Conservation (phyloP, 2,888 invertebrate genomes). For the Pollenia labialis region DNA sequence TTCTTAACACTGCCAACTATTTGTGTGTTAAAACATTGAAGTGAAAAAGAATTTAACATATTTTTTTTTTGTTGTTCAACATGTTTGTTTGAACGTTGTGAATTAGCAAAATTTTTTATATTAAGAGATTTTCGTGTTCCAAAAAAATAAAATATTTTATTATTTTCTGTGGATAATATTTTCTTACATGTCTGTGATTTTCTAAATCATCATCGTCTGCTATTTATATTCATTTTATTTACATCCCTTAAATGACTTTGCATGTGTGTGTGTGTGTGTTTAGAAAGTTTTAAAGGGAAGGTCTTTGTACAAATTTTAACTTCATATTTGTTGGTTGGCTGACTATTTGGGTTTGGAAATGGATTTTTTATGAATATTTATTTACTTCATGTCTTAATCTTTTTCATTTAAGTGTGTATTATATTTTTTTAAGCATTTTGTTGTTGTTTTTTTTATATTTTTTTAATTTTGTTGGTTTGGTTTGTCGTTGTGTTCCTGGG, state of each 20-base stretch:
- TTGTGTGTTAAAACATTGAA: constrained; percentile 46
- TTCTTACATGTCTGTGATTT: constrained; percentile 61
- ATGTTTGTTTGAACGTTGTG: not conserved
- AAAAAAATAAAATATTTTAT: constrained; percentile 16
- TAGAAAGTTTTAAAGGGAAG: constrained; percentile 2
- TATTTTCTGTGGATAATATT: constrained; percentile 24
- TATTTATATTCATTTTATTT: constrained; percentile 62
- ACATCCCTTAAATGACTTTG: constrained; percentile 41
- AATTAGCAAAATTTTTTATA: constrained; percentile 41
- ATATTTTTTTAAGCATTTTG: not conserved
- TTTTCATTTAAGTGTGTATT: constrained; percentile 38
- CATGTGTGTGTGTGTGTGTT: not conserved
- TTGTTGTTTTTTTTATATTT: constrained; percentile 10
- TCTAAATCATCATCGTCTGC: constrained; percentile 28
- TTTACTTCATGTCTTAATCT: constrained; percentile 68
- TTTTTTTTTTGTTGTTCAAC: constrained; percentile 20
- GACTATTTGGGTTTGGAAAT: constrained; percentile 9
- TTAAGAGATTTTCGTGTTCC: constrained; percentile 6
- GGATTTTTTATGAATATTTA: constrained; percentile 62
- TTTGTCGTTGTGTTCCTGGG: not conserved
- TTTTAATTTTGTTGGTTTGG: not conserved
- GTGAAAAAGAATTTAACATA: constrained; percentile 33
- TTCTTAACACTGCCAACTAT: constrained; percentile 43
- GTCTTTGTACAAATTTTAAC: not conserved
- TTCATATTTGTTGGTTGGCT: constrained; percentile 30